Percentiles rank a stretch among this genome's conserved stretches.
Conservation (phyloP, 2,113 vertebrate species). For the Mystacornis crossleyi region DNA sequence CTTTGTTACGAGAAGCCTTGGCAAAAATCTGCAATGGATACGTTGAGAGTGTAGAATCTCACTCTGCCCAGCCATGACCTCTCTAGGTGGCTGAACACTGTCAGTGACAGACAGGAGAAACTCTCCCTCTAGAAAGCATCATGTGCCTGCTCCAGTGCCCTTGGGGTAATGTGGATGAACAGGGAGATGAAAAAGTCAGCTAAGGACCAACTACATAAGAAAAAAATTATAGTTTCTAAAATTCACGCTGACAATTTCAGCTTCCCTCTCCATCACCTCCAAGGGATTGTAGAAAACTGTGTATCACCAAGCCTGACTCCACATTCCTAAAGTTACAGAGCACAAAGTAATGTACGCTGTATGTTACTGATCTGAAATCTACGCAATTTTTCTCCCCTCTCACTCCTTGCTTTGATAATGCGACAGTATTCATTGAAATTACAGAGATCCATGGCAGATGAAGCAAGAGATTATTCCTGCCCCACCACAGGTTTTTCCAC, state of each 20-base stretch:
- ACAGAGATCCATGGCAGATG: background rate
- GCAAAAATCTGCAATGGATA: background rate
- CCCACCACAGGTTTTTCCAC: constrained; percentile 25
- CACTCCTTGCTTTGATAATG: background rate
- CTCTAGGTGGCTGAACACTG: background rate
- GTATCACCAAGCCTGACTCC: background rate
- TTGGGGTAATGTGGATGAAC: background rate
- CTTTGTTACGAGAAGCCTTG: background rate
- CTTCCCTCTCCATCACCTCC: background rate
- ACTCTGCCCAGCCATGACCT: background rate
- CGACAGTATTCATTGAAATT: background rate
- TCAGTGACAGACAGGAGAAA: background rate
- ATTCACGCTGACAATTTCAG: background rate
- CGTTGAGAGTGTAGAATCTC: background rate
- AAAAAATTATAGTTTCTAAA: background rate
- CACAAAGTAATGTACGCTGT: background rate
- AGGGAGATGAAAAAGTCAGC: background rate
- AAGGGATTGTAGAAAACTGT: background rate
- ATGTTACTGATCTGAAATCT: background rate
- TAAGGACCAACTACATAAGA: background rate
- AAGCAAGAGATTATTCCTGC: background rate
- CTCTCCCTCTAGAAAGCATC: background rate
- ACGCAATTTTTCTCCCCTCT: background rate
- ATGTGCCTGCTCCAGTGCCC: background rate
- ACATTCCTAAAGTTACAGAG: background rate